Conservation (phyloP, 1,140 invertebrate species). For the silkworm (Bombyx mori) region DNA sequence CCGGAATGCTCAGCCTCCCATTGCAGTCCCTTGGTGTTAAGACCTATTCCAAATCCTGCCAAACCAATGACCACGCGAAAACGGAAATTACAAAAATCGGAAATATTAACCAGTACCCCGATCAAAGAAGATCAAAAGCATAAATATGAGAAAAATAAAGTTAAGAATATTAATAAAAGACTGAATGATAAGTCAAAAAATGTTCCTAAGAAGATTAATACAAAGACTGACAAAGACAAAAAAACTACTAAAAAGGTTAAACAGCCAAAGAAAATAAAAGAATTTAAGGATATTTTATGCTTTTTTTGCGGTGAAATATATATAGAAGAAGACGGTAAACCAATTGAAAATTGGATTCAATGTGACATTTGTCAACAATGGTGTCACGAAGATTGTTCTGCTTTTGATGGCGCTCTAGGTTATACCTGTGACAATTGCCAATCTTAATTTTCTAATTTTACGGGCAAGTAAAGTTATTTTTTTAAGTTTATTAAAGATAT, state of each 20-base stretch:
- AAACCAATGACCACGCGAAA: slow-evolving; percentile 25
- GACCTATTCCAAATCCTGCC: slow-evolving; percentile 22
- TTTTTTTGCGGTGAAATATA: slow-evolving; percentile 21
- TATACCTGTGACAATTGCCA: slow-evolving; percentile 4
- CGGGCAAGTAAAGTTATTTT: background rate
- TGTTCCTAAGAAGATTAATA: slow-evolving; percentile 18
- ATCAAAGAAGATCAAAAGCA: slow-evolving; percentile 23
- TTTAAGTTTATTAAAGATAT: background rate
- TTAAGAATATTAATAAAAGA: slow-evolving; percentile 25
- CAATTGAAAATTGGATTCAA: slow-evolving; percentile 35
- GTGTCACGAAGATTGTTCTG: slow-evolving; percentile 37
- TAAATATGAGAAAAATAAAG: slow-evolving; percentile 27
- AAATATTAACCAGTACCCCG: slow-evolving; percentile 24
- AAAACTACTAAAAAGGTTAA: slow-evolving; percentile 17
- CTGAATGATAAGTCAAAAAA: slow-evolving; percentile 22
- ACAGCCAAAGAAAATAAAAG: slow-evolving; percentile 18
- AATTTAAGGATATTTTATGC: slow-evolving; percentile 25
- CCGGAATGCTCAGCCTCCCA: too few species aligned
- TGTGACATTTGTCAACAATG: slow-evolving; percentile 32
- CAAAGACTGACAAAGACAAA: slow-evolving; percentile 14
- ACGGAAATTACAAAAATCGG: slow-evolving; percentile 25
- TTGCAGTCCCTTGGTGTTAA: slow-evolving; percentile 20
- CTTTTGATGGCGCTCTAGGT: slow-evolving; percentile 7
- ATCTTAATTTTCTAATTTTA: slow-evolving; percentile 1
- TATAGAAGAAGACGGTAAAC: slow-evolving; percentile 23